A percentile compares a stretch with the other conserved stretches of the same genome.
phyloP scores from a whole-genome alignment of 2,888 invertebrate species.

The Machimus rusticus region DNA sequence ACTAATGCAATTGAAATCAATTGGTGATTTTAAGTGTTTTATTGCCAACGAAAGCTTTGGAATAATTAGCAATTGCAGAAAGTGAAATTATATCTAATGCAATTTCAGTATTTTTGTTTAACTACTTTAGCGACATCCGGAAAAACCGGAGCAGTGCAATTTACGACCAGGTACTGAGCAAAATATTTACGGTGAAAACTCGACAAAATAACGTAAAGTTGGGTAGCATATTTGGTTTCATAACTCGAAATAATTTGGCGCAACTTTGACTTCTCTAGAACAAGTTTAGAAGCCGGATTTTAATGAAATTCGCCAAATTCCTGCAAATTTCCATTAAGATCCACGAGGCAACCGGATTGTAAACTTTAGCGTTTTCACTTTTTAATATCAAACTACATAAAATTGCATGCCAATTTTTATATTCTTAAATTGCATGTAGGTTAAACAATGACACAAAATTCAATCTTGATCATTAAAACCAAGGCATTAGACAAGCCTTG shows the following conservation, averaged over 20 bases:
- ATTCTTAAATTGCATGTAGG: background rate
- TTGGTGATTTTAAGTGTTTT: background rate
- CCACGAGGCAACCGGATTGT: no score
- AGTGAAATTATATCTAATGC: background rate
- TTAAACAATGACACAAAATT: background rate
- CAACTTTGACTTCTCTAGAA: no score
- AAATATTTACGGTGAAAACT: no score
- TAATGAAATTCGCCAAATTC: no score
- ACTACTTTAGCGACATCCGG: background rate
- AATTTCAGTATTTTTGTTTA: background rate
- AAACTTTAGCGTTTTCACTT: no score
- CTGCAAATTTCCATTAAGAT: no score
- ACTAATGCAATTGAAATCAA: background rate
- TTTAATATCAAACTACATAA: background rate
- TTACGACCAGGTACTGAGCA: no score
- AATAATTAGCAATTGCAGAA: background rate
- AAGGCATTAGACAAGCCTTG: background rate
- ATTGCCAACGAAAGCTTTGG: background rate
- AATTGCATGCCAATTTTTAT: background rate
- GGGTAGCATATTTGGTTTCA: no score
- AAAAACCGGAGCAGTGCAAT: background rate
- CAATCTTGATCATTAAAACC: background rate
- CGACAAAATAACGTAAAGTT: no score
- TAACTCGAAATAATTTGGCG: no score
- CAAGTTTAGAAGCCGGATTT: no score